Percentiles rank a stretch among this genome's conserved stretches.
phyloP scores from a whole-genome alignment of 2,888 invertebrate species.

The Tetheella fluctuosa region DNA sequence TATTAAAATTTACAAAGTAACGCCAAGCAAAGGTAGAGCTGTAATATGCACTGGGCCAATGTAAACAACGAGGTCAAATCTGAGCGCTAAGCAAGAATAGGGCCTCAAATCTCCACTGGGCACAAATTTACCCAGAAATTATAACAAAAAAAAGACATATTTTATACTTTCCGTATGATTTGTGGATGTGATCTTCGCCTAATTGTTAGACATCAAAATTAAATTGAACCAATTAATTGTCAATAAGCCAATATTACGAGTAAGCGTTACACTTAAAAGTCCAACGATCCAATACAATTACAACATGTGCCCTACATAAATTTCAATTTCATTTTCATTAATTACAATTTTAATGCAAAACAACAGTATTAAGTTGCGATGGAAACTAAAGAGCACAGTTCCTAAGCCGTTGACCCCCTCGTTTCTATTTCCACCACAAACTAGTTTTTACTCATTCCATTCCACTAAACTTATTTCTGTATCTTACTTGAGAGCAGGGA shows the following conservation, averaged over 20 bases:
- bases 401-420: conserved; percentile 39
- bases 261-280: background rate
- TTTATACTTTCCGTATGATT: too few relatives aligned
- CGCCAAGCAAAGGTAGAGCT: too few relatives aligned
- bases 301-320: background rate
- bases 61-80: too few relatives aligned
- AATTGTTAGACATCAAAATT: too few relatives aligned
- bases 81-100: too few relatives aligned
- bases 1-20: too few relatives aligned
- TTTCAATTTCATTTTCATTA: background rate
- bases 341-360: background rate
- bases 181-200: too few relatives aligned
- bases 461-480: conserved; percentile 7
- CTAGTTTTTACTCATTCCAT: conserved; percentile 30
- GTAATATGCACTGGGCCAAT: too few relatives aligned
- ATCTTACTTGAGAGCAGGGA: background rate
- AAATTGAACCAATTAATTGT: too few relatives aligned
- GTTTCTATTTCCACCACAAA: conserved; percentile 44
- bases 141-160: too few relatives aligned
- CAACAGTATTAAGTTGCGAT: background rate
- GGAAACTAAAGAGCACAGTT: conserved; percentile 22
- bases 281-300: background rate
- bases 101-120: too few relatives aligned
- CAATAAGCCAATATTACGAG: background rate
- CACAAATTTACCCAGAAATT: too few relatives aligned